Evolutionary conservation across 2,888 invertebrate genomes (phyloP), one percentile per base, ranked within the genome.

Genomic region (Erpobdella octoculata): DNA sequence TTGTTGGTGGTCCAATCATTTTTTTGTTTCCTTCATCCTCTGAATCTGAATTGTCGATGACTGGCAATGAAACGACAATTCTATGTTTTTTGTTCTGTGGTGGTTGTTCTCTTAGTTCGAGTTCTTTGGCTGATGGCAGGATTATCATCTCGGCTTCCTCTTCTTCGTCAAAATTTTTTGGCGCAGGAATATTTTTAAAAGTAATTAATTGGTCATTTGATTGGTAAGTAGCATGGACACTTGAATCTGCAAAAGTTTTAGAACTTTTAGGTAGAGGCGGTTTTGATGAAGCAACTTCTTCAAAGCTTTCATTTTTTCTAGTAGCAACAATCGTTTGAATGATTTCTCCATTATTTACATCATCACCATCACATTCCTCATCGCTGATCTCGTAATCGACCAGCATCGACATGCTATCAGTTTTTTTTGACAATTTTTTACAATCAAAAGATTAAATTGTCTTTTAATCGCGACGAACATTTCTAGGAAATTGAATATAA

Each of bases 361-460:
- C 64, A 33, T 12, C 31, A 15, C 28, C 21, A 46, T 41, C 46
- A 1, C 28, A 28, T 28, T 67, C 67, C 6, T 41, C 41, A 18
- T 67, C 67, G 21, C 67, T 67, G 12, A 18, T 67, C 28, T 9
- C 67, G 37, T 67, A 67, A 37, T 28, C 35, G 2, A 67, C 67
- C 41, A 67, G 28, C n/a, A 59, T n/a, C 61, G 73, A 68, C 65
- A 73, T 73, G n/a, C n/a, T n/a, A n/a, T n/a, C n/a, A n/a, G n/a
- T n/a, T n/a, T n/a, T n/a, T n/a, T n/a, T n/a, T n/a, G n/a, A n/a
- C n/a, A n/a, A n/a, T n/a, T n/a, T n/a, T n/a, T n/a, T n/a, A n/a
- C n/a, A n/a, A n/a, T n/a, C n/a, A n/a, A n/a, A n/a, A n/a, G n/a
- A n/a, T n/a, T n/a, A n/a, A n/a, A n/a, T n/a, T n/a, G n/a, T n/a